These are phyloP conservation scores for Aplysia californica DNA, from an alignment of 1,140 invertebrate genomes.

Conservation along the genomic window DNA sequence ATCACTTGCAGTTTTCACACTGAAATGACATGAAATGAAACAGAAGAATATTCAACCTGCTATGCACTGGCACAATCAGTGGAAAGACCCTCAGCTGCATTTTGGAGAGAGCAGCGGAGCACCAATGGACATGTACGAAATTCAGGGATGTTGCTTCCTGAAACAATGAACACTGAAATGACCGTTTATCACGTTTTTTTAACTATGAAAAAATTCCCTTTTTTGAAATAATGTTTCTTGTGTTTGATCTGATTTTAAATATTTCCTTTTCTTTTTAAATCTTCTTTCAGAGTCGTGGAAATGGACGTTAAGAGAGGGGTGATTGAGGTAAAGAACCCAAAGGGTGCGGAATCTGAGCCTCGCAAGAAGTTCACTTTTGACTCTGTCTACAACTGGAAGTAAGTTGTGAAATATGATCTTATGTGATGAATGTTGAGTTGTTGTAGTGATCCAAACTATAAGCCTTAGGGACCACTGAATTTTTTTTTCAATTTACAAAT, in stretches of 20 bases:
- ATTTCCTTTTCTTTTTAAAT: constrained; percentile 2
- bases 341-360: constrained; percentile 69
- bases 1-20: no score
- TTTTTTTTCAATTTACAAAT: no score
- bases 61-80: no score
- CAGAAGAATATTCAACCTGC: no score
- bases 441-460: no score
- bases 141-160: neutral
- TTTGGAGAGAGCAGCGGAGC: no score
- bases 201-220: neutral
- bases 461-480: no score
- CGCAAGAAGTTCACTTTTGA: constrained; percentile 83
- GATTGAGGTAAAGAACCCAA: constrained; percentile 72
- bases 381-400: constrained; percentile 74
- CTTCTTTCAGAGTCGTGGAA: constrained; percentile 77
- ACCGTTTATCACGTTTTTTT: neutral
- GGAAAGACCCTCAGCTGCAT: no score
- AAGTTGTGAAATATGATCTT: constrained; percentile 32
- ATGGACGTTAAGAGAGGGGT: constrained; percentile 75
- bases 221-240: neutral
- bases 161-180: neutral
- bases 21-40: no score
- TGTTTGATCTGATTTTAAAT: neutral
- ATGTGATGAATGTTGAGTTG: no score
- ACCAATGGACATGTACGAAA: no score